phyloP scores from a whole-genome alignment of 2,888 invertebrate species.

The Synanthedon tipuliformis region DNA sequence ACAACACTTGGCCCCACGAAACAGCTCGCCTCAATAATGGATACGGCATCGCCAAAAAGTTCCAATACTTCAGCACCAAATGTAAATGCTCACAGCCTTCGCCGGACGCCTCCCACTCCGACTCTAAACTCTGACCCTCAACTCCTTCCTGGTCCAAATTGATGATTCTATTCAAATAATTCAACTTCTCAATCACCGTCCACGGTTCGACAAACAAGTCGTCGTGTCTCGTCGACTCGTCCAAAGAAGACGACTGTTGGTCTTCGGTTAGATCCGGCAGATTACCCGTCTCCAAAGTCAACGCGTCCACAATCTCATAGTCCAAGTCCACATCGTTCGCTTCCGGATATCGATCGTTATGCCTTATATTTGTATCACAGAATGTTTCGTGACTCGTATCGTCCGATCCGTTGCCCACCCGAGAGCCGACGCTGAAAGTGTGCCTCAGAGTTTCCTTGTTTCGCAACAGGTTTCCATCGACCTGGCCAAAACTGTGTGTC shows the following conservation, averaged over 20 bases:
- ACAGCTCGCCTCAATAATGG: conserved; percentile 45
- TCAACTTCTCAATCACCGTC: conserved; percentile 34
- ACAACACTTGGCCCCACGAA: conserved; percentile 47
- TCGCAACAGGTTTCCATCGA: conserved; percentile 5
- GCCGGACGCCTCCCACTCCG: conserved; percentile 41
- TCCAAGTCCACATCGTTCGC: conserved; percentile 51
- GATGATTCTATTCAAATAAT: conserved; percentile 41
- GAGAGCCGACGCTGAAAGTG: conserved; percentile 23
- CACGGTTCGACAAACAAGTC: conserved; percentile 37
- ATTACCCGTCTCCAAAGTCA: conserved; percentile 46
- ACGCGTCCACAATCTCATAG: conserved; percentile 47
- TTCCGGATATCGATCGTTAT: conserved; percentile 55
- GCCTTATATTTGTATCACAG: conserved; percentile 55
- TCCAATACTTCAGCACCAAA: conserved; percentile 51
- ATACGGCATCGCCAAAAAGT: conserved; percentile 37
- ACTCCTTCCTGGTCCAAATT: conserved; percentile 32
- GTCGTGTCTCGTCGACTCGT: conserved; percentile 49
- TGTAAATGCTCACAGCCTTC: conserved; percentile 50
- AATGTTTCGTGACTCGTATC: conserved; percentile 16
- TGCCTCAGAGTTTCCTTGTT: conserved; percentile 16
- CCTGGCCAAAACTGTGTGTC: conserved; percentile 26
- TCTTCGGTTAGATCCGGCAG: conserved; percentile 53
- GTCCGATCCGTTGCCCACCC: conserved; percentile 19
- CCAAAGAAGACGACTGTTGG: conserved; percentile 46
- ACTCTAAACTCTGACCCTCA: conserved; percentile 33